Conservation (phyloP, 2,888 invertebrate species). For the Scaptomyza flava region DNA sequence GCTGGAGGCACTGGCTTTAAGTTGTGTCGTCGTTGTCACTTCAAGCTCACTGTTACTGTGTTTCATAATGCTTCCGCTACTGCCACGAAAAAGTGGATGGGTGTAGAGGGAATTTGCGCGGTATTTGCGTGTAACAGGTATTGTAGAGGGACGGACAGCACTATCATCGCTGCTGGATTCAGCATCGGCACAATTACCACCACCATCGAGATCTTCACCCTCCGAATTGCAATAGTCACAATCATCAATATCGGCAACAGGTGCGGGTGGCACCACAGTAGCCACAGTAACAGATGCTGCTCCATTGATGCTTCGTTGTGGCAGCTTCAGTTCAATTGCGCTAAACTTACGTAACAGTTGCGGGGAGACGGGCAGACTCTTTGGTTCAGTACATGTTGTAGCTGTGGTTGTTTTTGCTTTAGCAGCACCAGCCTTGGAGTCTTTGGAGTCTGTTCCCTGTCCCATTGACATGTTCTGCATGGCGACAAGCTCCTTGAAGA, state of each 20-base stretch:
- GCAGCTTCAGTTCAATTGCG: conserved; percentile 79
- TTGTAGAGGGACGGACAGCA: conserved; percentile 70
- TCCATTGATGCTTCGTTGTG: conserved; percentile 59
- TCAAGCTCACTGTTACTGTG: conserved; percentile 56
- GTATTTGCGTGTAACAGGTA: conserved; percentile 82
- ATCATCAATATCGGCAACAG: conserved; percentile 69
- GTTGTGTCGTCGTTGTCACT: conserved; percentile 21
- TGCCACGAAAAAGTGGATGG: conserved; percentile 86
- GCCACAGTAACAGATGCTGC: conserved; percentile 24
- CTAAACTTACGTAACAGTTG: conserved; percentile 84
- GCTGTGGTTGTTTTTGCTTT: conserved; percentile 6
- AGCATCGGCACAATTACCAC: conserved; percentile 83
- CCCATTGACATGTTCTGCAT: conserved; percentile 71
- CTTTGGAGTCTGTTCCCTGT: conserved; percentile 21
- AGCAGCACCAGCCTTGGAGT: conserved; percentile 1
- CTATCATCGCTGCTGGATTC: conserved; percentile 84
- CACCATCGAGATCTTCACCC: conserved; percentile 82
- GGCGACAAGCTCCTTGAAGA: conserved; percentile 84
- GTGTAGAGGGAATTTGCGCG: conserved; percentile 86
- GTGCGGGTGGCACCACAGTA: conserved; percentile 9
- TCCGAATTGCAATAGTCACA: conserved; percentile 78
- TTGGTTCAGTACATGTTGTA: conserved; percentile 80
- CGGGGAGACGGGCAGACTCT: conserved; percentile 86
- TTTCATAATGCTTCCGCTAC: conserved; percentile 56
- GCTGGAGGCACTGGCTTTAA: conserved; percentile 55